Evolutionary conservation across 2,888 invertebrate species (phyloP).

Genomic region (Alviniconcha strummeri): DNA sequence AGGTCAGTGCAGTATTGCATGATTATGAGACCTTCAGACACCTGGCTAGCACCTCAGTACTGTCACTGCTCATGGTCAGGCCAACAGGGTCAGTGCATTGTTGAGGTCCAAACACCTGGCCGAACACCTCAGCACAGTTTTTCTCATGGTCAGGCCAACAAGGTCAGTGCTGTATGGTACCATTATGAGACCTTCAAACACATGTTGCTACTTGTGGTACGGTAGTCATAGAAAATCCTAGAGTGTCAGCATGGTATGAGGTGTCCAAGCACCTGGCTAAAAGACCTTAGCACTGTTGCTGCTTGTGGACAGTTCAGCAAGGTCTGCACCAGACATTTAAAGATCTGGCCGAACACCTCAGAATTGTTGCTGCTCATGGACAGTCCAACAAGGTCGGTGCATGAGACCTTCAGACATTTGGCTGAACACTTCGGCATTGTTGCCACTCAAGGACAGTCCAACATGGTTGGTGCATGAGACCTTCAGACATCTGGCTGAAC

Average conservation of each 20-base stretch:
- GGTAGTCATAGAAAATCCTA: constrained; percentile 81
- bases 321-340: constrained; percentile 82
- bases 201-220: constrained; percentile 76
- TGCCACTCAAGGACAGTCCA: constrained; percentile 50
- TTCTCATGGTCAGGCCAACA: no score
- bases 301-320: no score
- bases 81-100: constrained; percentile 86
- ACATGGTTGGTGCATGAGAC: not conserved
- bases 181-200: constrained; percentile 95
- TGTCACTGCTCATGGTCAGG: no score
- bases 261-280: not conserved
- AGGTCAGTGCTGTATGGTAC: constrained; percentile 72
- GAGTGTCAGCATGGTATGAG: not conserved
- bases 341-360: constrained; percentile 90
- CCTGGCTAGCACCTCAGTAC: no score
- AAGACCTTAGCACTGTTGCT: constrained; percentile 68
- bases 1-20: no score
- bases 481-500: not conserved
- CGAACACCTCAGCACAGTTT: constrained; percentile 90
- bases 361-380: no score
- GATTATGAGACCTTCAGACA: not conserved
- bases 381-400: constrained; percentile 82
- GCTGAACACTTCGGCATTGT: constrained; percentile 91
- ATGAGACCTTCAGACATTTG: constrained; percentile 93
- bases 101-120: constrained; percentile 93